Evolutionary conservation across 2,888 invertebrate genomes (phyloP).

Genomic region (Erebia palarica): DNA sequence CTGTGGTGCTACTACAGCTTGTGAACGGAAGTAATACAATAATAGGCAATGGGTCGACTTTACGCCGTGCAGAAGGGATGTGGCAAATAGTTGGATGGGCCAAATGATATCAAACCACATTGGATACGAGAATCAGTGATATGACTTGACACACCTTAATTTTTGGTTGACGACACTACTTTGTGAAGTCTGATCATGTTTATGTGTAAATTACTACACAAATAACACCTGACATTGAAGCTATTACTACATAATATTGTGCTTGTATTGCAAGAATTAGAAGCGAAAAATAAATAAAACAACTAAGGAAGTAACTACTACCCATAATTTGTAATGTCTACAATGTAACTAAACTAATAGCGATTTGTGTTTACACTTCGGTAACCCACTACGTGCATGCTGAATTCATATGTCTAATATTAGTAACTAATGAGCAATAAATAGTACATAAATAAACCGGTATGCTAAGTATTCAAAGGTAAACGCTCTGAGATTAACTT

Average conservation of each 20-base stretch:
- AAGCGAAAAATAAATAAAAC: constrained; percentile 35
- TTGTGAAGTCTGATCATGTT: constrained; percentile 42
- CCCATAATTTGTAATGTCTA: constrained; percentile 52
- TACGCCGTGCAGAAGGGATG: constrained; percentile 63
- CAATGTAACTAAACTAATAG: constrained; percentile 61
- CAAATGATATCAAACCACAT: constrained; percentile 9
- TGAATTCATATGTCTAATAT: constrained; percentile 68
- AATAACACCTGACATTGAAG: constrained; percentile 59
- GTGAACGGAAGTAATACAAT: constrained; percentile 54
- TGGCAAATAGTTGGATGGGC: constrained; percentile 18
- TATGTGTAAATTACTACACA: constrained; percentile 55
- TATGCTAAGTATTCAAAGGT: constrained; percentile 57
- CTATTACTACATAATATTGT: constrained; percentile 50
- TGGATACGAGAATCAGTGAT: not conserved
- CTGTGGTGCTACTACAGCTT: constrained; percentile 45
- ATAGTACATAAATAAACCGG: constrained; percentile 61
- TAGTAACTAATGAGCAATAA: constrained; percentile 61
- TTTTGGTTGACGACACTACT: not conserved
- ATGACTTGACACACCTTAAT: constrained; percentile 2
- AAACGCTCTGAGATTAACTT: constrained; percentile 51
- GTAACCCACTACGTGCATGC: constrained; percentile 66
- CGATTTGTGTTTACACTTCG: constrained; percentile 61
- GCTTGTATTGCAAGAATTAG: constrained; percentile 52
- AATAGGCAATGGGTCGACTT: constrained; percentile 79
- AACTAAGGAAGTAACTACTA: constrained; percentile 45